These are phyloP conservation scores for Eilema griseolum DNA, from an alignment of 2,888 invertebrate genomes.

Conservation along the genomic window DNA sequence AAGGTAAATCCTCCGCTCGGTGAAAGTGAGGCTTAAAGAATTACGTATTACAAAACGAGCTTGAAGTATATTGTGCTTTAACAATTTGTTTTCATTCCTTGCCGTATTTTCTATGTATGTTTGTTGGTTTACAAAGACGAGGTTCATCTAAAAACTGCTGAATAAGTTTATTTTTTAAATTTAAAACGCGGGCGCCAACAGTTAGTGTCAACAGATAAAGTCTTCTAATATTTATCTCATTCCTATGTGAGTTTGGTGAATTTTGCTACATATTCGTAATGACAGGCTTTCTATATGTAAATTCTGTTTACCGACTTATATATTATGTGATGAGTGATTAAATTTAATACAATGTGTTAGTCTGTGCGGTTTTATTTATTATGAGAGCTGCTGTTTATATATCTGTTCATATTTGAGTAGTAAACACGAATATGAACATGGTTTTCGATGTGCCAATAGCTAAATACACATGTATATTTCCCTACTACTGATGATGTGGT, in stretches of 20 bases:
- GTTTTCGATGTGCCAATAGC: neutral
- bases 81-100: conserved; percentile 62
- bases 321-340: neutral
- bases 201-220: neutral
- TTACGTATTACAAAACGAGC: conserved; percentile 56
- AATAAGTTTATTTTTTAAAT: neutral
- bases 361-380: conserved; percentile 41
- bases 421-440: conserved; percentile 13
- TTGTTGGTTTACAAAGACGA: neutral
- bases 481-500: conserved; percentile 10
- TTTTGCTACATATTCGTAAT: neutral
- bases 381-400: conserved; percentile 27
- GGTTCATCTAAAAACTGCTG: neutral
- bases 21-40: conserved; percentile 50
- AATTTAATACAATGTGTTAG: neutral
- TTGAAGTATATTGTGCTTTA: conserved; percentile 56
- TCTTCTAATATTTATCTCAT: neutral
- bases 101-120: neutral
- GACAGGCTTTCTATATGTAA: neutral
- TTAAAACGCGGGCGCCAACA: neutral
- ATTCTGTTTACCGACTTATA: neutral
- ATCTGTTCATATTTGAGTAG: conserved; percentile 33
- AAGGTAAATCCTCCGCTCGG: conserved; percentile 39
- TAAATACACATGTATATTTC: conserved; percentile 9
- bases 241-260: neutral